phyloP scores from a whole-genome alignment of 53 echinoderm and acorn worm genomes.

The Hippasteria phrygiana region DNA sequence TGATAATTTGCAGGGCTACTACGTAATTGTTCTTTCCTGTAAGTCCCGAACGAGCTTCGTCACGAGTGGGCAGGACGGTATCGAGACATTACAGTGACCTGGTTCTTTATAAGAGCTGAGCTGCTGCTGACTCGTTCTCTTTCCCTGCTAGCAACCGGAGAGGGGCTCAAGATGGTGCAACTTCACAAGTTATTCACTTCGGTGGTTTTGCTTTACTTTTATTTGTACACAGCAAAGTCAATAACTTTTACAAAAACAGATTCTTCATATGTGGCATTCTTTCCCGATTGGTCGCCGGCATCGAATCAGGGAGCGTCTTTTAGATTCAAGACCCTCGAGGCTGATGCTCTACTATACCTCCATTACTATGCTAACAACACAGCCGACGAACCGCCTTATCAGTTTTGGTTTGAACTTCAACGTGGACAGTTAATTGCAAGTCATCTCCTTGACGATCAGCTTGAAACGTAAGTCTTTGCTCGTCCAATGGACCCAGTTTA shows the following conservation, averaged over 20 bases:
- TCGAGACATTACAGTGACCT: constrained; percentile 26
- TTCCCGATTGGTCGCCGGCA: constrained; percentile 51
- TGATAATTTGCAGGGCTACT: constrained; percentile 1
- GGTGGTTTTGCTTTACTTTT: constrained; percentile 2
- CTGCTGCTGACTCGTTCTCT: not conserved
- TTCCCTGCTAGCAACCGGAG: not conserved
- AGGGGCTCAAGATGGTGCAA: not conserved
- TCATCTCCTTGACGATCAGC: constrained; percentile 47
- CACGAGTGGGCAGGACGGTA: constrained; percentile 18
- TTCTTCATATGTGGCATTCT: constrained; percentile 47
- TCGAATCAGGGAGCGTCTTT: constrained; percentile 53
- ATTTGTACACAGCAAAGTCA: not conserved
- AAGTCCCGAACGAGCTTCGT: constrained; percentile 27
- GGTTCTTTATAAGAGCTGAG: not conserved
- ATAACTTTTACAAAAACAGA: constrained; percentile 55
- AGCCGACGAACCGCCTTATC: constrained; percentile 49
- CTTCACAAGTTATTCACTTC: not conserved
- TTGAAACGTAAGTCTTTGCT: constrained; percentile 73
- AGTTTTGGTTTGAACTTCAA: constrained; percentile 59
- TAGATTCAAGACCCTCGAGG: constrained; percentile 62
- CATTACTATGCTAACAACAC: constrained; percentile 63
- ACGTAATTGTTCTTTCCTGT: constrained; percentile 39
- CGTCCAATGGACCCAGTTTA: too few relatives aligned
- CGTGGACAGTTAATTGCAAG: constrained; percentile 54
- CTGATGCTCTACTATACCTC: constrained; percentile 61